Base-by-base conservation (phyloP, 1,140 invertebrate genomes). In the Ectropis grisescens region DNA sequence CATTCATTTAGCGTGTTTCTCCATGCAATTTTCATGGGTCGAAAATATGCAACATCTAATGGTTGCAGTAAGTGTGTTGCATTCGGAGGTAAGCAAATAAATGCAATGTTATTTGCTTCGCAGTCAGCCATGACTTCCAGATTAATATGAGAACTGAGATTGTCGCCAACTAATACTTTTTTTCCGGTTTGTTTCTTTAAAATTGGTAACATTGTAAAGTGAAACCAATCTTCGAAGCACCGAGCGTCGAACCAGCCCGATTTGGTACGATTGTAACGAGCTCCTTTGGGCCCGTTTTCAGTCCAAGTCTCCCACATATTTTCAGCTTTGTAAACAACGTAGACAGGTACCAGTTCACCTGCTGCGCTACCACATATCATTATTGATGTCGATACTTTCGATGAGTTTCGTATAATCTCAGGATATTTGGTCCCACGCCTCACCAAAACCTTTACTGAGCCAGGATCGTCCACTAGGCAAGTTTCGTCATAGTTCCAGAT, bases 401-500 rank as follows among this genome's bases (percentile, higher is more conserved):
- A 19, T 12, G 26, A 19, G 16, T 35, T 35, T 8, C 16, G 6
- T 10, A 35, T 16, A 3, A 7, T 29, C 12, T 37, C 13, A 4
- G 34, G 34, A 29, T 37, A 29, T 23, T 37, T 37, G 2, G 27
- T 29, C 8, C 34, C 34, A 9, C 27, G 16, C 28, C 22, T 37
- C 5, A 4, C 11, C 11, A 29, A 9, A 23, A 13, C 12, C 12
- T 13, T 11, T 23, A 28, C 8, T 10, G 16, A 9, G 9, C 34
- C 34, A 11, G 34, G 34, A 10, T 37, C 25, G 15, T 37, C 34
- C 2, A 9, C 2, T 2, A 37, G 15, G 23, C 29, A 28, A 2
- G 27, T 37, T 22, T 37, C 34, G 33, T 37, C 25, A 35, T 36
- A 33, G 16, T 26, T 36, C 9, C 16, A 19, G 16, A 19, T 19